A percentile compares a stretch with the other conserved stretches of the same genome.
Evolutionary conservation across 2,888 invertebrate species (phyloP).

Genomic region (Eustalomyia histrio): DNA sequence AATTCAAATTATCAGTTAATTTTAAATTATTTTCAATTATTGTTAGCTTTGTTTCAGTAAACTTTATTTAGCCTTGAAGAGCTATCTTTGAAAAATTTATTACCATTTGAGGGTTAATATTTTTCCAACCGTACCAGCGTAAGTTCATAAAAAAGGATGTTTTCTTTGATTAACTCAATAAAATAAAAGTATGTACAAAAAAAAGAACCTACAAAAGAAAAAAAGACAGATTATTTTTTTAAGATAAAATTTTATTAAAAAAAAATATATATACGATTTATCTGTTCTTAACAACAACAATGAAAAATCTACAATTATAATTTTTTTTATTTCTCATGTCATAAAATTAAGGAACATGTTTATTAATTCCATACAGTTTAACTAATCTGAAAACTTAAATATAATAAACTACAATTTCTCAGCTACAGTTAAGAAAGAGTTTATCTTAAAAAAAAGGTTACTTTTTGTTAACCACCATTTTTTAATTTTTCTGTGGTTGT

Average conservation of each 20-base stretch:
- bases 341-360: slow-evolving; percentile 56
- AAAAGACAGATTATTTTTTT: slow-evolving; percentile 48
- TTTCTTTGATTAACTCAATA: slow-evolving; percentile 55
- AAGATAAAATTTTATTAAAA: slow-evolving; percentile 64
- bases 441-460: background rate
- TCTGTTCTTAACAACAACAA: slow-evolving; percentile 32
- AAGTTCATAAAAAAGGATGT: slow-evolving; percentile 32
- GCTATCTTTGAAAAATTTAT: too few relatives aligned
- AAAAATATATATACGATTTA: slow-evolving; percentile 58
- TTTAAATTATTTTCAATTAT: too few relatives aligned
- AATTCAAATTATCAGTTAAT: too few relatives aligned
- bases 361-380: slow-evolving; percentile 36
- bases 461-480: slow-evolving; percentile 56
- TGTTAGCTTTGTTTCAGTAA: too few relatives aligned
- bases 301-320: slow-evolving; percentile 26
- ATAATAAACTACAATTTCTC: too few relatives aligned
- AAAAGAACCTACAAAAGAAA: slow-evolving; percentile 13
- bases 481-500: slow-evolving; percentile 11
- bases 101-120: too few relatives aligned
- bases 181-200: slow-evolving; percentile 5
- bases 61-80: too few relatives aligned
- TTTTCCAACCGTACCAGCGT: too few relatives aligned
- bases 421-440: too few relatives aligned
- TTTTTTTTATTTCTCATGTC: slow-evolving; percentile 41
- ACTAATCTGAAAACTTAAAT: background rate